Conservation (phyloP, 1,140 invertebrate genomes). For the Rhopalosiphum maidis region DNA sequence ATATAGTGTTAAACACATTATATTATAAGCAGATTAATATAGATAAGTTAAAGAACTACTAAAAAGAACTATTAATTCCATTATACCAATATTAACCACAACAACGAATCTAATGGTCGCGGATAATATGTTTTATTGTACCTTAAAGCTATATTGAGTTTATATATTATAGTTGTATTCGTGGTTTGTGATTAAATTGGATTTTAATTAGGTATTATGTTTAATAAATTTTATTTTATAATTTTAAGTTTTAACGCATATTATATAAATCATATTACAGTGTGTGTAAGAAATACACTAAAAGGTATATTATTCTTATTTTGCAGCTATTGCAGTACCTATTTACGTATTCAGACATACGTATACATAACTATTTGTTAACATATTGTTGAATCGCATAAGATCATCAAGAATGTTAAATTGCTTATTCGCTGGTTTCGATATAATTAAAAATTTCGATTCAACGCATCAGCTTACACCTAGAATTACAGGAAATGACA, state of each 20-base stretch:
- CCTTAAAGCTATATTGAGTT: neutral
- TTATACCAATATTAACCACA: too few relatives aligned
- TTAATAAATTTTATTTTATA: neutral
- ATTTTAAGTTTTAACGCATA: neutral
- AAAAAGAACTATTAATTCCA: too few relatives aligned
- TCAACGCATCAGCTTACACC: conserved; percentile 10
- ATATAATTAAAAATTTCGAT: neutral
- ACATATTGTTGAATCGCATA: neutral
- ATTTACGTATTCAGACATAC: neutral
- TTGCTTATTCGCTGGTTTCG: neutral
- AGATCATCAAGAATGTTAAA: neutral
- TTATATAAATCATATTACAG: neutral
- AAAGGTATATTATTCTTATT: neutral
- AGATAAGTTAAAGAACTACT: too few relatives aligned
- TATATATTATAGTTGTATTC: neutral
- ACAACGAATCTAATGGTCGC: too few relatives aligned
- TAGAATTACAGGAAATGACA: conserved; percentile 41
- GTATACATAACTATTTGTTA: neutral
- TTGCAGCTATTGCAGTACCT: neutral
- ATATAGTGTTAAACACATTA: too few relatives aligned
- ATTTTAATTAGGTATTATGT: neutral
- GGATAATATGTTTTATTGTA: too few relatives aligned
- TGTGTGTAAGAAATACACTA: neutral
- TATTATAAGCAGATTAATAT: too few relatives aligned
- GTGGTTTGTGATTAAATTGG: neutral